phyloP scores from a whole-genome alignment of 2,888 invertebrate genomes.

The Diaphora mendica region DNA sequence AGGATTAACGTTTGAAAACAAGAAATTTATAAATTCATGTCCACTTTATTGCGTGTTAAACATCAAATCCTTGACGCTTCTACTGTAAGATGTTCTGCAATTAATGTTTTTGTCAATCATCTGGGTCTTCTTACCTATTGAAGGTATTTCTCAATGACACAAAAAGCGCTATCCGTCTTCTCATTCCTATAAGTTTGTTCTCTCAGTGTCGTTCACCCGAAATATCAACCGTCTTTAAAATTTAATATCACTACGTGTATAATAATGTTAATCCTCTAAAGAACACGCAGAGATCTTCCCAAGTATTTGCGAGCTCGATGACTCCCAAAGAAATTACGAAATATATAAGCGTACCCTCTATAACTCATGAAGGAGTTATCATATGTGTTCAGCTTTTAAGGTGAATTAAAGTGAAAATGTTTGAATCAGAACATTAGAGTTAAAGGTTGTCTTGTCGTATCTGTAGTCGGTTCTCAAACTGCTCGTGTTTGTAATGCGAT shows the following conservation, averaged over 20 bases:
- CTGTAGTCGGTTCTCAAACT: neutral
- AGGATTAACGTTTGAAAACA: no score
- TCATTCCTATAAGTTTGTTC: neutral
- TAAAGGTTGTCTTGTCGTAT: slow-evolving; percentile 11
- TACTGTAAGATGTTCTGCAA: neutral
- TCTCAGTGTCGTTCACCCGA: neutral
- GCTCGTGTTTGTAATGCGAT: neutral
- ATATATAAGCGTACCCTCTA: slow-evolving; percentile 10
- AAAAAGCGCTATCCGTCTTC: neutral
- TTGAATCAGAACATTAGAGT: slow-evolving; percentile 15
- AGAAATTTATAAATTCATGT: no score
- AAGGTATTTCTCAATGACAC: neutral
- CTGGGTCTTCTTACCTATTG: neutral
- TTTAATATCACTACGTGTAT: slow-evolving; percentile 21
- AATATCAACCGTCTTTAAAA: slow-evolving; percentile 20
- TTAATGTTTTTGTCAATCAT: neutral
- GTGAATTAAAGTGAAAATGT: slow-evolving; percentile 27
- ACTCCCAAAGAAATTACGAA: slow-evolving; percentile 35
- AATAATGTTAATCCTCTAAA: slow-evolving; percentile 24
- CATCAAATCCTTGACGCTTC: neutral
- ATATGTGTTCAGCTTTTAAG: slow-evolving; percentile 25
- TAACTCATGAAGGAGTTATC: slow-evolving; percentile 33
- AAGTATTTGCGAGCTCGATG: slow-evolving; percentile 23
- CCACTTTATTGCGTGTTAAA: no score
- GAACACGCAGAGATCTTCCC: slow-evolving; percentile 1